A percentile compares a stretch with the other conserved stretches of the same genome.
Evolutionary conservation across 2,797 vertebrate genomes (phyloP).

Genomic region (Acomys russatus): DNA sequence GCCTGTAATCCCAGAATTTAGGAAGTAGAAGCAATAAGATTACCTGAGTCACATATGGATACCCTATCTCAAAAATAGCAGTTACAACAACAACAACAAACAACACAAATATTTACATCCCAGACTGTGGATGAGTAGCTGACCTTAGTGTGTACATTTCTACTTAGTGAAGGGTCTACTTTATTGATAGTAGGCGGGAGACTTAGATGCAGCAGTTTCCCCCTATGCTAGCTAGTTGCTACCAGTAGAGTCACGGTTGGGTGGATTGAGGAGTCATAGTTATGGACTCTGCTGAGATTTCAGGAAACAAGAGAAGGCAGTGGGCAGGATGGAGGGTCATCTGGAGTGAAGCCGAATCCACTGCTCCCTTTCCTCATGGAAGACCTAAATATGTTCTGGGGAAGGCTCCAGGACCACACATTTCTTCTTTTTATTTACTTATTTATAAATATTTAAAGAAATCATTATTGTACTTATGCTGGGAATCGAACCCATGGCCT

Average conservation of each 20-base stretch:
- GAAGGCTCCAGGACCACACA: accelerated
- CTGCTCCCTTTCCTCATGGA: neutral
- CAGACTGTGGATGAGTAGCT: neutral
- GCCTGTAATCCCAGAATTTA: neutral
- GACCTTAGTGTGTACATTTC: neutral
- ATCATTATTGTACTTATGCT: neutral
- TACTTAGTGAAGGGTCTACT: neutral
- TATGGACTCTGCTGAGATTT: neutral
- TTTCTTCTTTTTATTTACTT: neutral
- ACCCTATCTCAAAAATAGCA: neutral
- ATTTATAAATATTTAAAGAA: neutral
- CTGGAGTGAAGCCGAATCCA: neutral
- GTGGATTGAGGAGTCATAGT: neutral
- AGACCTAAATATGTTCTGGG: neutral
- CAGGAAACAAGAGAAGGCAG: neutral
- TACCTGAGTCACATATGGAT: too few relatives aligned
- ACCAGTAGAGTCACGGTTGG: neutral
- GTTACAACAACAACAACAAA: neutral
- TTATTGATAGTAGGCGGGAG: neutral
- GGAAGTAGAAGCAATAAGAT: neutral
- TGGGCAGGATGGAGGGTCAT: neutral
- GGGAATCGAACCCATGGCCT: neutral
- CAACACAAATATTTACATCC: neutral
- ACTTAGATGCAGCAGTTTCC: neutral
- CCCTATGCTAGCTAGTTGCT: neutral